These are phyloP conservation scores for Peromyscus leucopus DNA, from an alignment of 2,113 vertebrate species.

Conservation along the genomic window DNA sequence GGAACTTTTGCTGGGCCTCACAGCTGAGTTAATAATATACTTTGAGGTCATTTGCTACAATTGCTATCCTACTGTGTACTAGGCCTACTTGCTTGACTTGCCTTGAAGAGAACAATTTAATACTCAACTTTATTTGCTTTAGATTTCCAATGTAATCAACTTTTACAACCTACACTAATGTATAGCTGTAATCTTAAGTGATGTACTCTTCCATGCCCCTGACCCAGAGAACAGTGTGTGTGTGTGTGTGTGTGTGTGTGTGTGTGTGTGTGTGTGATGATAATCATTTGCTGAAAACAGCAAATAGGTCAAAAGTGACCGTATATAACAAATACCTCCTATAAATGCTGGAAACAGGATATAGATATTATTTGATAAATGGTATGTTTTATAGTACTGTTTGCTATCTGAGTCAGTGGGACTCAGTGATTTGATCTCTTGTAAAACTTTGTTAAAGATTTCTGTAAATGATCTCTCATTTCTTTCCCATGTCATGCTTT, in stretches of 20 bases:
- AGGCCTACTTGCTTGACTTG: not conserved
- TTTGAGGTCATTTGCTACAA: not conserved
- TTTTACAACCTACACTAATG: not conserved
- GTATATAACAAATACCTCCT: not conserved
- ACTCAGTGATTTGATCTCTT: not conserved
- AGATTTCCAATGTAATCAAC: not conserved
- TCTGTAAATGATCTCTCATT: not conserved
- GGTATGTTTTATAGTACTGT: not conserved
- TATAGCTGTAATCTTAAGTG: not conserved
- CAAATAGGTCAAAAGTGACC: not conserved
- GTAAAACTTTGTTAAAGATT: not conserved
- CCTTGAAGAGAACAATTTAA: not conserved
- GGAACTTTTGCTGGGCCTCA: not conserved
- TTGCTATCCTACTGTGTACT: not conserved
- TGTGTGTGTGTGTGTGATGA: not conserved
- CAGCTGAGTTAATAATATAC: not conserved
- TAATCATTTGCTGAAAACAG: not conserved
- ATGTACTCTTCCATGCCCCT: not conserved
- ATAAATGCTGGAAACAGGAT: not conserved
- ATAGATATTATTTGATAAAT: not conserved
- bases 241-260: not conserved
- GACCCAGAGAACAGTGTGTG: not conserved
- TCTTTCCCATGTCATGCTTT: not conserved
- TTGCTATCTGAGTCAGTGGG: not conserved
- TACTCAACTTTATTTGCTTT: not conserved